phyloP scores from a whole-genome alignment of 1,140 invertebrate species.

The Daktulosphaira vitifoliae region DNA sequence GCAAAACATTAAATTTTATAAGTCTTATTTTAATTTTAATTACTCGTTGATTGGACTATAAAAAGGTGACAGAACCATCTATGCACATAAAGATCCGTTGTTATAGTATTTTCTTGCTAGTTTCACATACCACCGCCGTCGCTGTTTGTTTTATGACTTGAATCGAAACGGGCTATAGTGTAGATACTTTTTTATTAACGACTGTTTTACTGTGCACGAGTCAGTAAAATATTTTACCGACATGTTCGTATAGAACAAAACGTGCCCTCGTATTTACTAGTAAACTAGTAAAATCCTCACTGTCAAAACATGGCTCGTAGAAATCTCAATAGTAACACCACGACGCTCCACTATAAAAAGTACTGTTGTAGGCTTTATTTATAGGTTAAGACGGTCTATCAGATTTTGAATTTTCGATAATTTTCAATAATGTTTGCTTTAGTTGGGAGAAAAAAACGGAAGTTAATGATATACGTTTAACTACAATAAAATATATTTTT shows the following conservation, averaged over 20 bases:
- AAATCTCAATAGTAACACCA: no score
- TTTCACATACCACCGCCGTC: neutral
- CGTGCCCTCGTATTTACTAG: neutral
- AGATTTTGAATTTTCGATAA: no score
- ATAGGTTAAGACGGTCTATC: no score
- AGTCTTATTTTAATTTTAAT: conserved; percentile 10
- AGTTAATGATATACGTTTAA: no score
- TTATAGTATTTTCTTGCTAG: neutral
- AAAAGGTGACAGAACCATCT: neutral
- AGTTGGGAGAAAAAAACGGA: no score
- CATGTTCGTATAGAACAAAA: neutral
- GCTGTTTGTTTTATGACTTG: neutral
- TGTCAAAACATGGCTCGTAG: no score
- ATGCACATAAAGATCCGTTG: neutral
- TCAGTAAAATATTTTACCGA: neutral
- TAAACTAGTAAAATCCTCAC: no score
- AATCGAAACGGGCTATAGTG: neutral
- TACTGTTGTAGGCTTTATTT: no score
- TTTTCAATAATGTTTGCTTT: no score
- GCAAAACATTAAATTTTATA: no score
- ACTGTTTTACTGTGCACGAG: neutral
- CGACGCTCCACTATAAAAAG: no score
- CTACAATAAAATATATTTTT: no score
- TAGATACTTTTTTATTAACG: neutral
- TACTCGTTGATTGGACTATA: conserved; percentile 4